Evolutionary conservation across 2,797 vertebrate genomes (phyloP), one percentile per base, ranked within the genome.

Genomic region (Clangula hyemalis): DNA sequence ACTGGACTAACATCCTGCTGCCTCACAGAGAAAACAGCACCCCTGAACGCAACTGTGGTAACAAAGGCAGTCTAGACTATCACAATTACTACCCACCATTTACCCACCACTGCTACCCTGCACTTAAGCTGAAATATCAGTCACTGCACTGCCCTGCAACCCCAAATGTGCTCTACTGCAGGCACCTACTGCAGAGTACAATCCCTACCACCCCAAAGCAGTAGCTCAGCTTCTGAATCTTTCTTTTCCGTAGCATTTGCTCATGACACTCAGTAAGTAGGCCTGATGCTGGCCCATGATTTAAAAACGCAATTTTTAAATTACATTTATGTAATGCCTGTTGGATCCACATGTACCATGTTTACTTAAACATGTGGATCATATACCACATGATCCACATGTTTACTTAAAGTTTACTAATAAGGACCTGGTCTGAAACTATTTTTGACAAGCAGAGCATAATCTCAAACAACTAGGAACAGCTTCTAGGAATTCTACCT

Each of bases 401-500:
- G 0, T 2, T 62, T 62, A 19, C 74, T 72, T n/a, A 2, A 14
- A 56, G 34, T 2, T 30, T 71, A 45, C 21, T 4, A 32, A 30
- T 24, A 34, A 84, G 36, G 76, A 53, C 20, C 51, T 61, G 13
- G 12, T 32, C 30, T 28, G 39, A 38, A 34, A 22, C 0, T 2
- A 25, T 16, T 45, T 41, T n/a, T n/a, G 58, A 19, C 25, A 76
- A 38, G 54, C 30, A 58, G 41, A 47, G 22, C 36, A 11, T 5
- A 18, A 68, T n/a, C 25, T 78, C 54, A 25, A 54, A 14, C 36
- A 65, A 3, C 32, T 16, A 51, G 36, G 20, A 11, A 4, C 36
- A 25, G 14, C 3, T 68, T 13, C 60, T 32, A 1, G 5, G 38
- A 17, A 5, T 78, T 95, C 19, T 87, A 99, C 99, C 99, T 99